These are phyloP conservation scores for pig (Sus scrofa) DNA, from an alignment of 2,113 vertebrate genomes.

Conservation along the genomic window T2T-Sscrofa CM000827.6:97258501-97259000, in stretches of 20 bases:
- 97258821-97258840: background rate
- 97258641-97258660: background rate
- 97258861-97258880: slow-evolving; percentile 70
- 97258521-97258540: background rate
- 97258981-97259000: slow-evolving; percentile 61
- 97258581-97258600: slow-evolving; percentile 45
- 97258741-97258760: slow-evolving; percentile 23
- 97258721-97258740: slow-evolving; percentile 31
- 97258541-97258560: background rate
- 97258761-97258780: slow-evolving; percentile 55
- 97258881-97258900: slow-evolving; percentile 48
- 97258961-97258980: slow-evolving; percentile 55
- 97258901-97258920: slow-evolving; percentile 33
- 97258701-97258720: background rate
- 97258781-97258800: background rate
- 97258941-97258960: slow-evolving; percentile 24
- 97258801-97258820: background rate
- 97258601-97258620: slow-evolving; percentile 45
- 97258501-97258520: accelerated
- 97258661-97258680: slow-evolving; percentile 25
- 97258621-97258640: slow-evolving; percentile 3
- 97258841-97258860: background rate
- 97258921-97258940: background rate
- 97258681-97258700: slow-evolving; percentile 34
- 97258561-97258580: background rate